Evolutionary conservation across 2,797 vertebrate species (phyloP).

Genomic region (Tapera naevia): DNA sequence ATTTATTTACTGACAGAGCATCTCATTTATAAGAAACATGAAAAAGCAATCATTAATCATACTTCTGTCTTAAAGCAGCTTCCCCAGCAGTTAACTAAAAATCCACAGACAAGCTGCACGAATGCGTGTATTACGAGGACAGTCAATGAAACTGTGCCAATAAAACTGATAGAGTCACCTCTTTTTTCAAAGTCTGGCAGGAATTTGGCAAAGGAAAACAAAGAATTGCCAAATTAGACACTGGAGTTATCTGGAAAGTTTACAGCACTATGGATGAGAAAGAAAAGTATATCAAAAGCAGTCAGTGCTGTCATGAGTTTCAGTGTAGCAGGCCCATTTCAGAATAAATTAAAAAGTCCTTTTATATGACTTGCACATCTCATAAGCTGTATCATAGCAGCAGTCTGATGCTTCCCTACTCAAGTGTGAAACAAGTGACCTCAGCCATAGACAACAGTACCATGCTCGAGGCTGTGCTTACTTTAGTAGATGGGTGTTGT

Average conservation of each 20-base stretch:
- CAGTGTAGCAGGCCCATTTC: background rate
- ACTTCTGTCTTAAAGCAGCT: constrained; percentile 34
- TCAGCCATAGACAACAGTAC: background rate
- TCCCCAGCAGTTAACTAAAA: background rate
- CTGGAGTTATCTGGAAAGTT: background rate
- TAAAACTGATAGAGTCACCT: background rate
- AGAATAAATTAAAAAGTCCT: background rate
- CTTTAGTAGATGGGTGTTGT: background rate
- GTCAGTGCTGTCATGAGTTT: background rate
- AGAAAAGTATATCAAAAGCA: background rate
- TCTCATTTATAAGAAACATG: constrained; percentile 40
- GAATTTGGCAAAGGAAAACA: background rate
- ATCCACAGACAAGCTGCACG: background rate
- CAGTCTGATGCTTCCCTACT: background rate
- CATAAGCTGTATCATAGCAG: background rate
- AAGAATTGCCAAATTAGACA: background rate
- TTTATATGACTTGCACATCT: background rate
- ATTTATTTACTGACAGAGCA: constrained; percentile 52
- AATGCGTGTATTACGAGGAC: background rate
- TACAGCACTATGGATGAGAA: background rate
- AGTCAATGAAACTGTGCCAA: background rate
- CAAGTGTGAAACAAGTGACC: background rate
- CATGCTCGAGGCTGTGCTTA: rapidly evolving
- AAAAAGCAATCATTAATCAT: constrained; percentile 63
- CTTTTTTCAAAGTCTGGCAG: background rate